These are phyloP conservation scores for Plagodis pulveraria DNA, from an alignment of 2,888 invertebrate genomes.

Conservation along the genomic window DNA sequence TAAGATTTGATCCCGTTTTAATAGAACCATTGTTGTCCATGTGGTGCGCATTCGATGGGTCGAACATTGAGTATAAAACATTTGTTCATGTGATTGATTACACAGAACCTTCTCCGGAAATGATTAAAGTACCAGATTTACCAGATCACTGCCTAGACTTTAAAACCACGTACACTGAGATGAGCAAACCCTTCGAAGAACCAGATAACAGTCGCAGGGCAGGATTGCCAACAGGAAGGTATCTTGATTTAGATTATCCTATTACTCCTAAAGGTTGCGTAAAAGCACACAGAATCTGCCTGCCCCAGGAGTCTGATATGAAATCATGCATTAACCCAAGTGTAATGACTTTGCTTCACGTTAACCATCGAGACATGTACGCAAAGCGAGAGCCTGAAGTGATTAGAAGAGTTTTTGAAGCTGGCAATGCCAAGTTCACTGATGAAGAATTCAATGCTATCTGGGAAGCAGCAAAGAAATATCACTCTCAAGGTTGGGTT, in stretches of 20 bases:
- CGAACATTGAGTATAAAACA: slow-evolving; percentile 74
- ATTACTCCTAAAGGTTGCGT: slow-evolving; percentile 58
- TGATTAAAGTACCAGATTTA: slow-evolving; percentile 71
- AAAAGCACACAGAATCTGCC: slow-evolving; percentile 56
- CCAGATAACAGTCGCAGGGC: slow-evolving; percentile 55
- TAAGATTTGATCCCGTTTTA: slow-evolving; percentile 73
- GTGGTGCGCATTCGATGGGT: slow-evolving; percentile 74
- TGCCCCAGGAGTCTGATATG: slow-evolving; percentile 70
- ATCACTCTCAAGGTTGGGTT: slow-evolving; percentile 79
- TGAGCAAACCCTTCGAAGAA: slow-evolving; percentile 63
- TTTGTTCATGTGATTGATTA: slow-evolving; percentile 80
- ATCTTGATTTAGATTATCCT: slow-evolving; percentile 70
- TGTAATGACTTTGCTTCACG: slow-evolving; percentile 60
- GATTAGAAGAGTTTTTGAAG: slow-evolving; percentile 79
- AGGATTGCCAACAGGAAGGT: slow-evolving; percentile 73
- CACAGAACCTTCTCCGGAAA: slow-evolving; percentile 64
- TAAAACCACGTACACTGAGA: slow-evolving; percentile 70
- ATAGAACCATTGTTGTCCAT: slow-evolving; percentile 78
- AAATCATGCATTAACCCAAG: slow-evolving; percentile 63
- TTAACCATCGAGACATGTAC: slow-evolving; percentile 72
- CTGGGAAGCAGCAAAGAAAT: slow-evolving; percentile 79
- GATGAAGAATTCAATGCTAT: slow-evolving; percentile 75
- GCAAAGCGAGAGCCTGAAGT: slow-evolving; percentile 58
- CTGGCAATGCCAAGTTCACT: slow-evolving; percentile 75
- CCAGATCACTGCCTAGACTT: slow-evolving; percentile 62